Base-by-base conservation (phyloP, 2,888 invertebrate genomes). In the Chironomus tentans region DNA sequence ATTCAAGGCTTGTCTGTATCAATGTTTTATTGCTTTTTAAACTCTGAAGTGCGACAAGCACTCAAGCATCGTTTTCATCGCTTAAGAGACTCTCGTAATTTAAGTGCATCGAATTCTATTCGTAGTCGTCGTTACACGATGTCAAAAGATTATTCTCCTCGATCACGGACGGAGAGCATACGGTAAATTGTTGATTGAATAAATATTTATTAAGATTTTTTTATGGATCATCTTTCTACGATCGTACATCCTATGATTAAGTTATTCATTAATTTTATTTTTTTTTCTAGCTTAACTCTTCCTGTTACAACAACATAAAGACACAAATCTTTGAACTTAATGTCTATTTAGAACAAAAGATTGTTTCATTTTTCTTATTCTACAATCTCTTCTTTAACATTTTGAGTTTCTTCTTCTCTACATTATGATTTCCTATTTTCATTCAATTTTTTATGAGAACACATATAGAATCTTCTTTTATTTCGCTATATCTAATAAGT, bases 1-100 rank as follows among this genome's bases (percentile, higher is more conserved):
- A 93, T 94, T 78, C 97, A 97, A 95, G 96, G 96, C 78, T 91
- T 96, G 82, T 91, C 91, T 75, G 95, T 96, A 78, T 94, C 95
- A 13, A 85, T 95, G 78, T 92, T 95, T 85, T 96, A 95, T 87
- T 96, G 96, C 84, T 96, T 96, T 85, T 88, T 95, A 81, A 96
- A 96, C 85, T 93, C 93, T 6, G 96, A 97, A 84, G 95, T 96
- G 5, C 91, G 93, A 76, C 92, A 92, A 82, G 91, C 94, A 0
- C 86, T 95, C 79, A 87, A 91, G 69, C 93, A 95, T 83, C 93
- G 93, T 82, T 77, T 83, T 48, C 80, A 82, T 76, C 81, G 82
- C 70, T 84, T 84, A 84, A 82, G 82, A 76, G 84, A 84, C 77
- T 80, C 81, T 73, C 81, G 83, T 71, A 83, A 83, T 79, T 83